phyloP scores from a whole-genome alignment of 1,140 invertebrate species.

The Drosophila watanabei region DNA sequence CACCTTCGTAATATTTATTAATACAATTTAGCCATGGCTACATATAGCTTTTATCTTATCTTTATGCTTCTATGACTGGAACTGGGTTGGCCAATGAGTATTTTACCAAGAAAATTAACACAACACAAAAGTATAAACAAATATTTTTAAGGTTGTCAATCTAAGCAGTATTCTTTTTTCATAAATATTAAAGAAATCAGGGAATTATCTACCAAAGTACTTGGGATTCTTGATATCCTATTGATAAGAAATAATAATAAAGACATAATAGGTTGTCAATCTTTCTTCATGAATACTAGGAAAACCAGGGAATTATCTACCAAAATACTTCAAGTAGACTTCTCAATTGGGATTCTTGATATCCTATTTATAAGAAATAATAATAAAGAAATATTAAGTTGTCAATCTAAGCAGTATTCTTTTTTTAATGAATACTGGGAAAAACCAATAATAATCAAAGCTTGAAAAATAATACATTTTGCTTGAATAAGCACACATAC shows the following conservation, averaged over 20 bases:
- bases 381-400: no score
- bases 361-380: no score
- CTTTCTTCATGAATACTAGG: no score
- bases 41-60: conserved; percentile 72
- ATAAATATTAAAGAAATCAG: background rate
- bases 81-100: conserved; percentile 7
- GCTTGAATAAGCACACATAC: background rate
- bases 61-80: conserved; percentile 29
- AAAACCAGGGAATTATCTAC: no score
- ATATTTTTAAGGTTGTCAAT: background rate
- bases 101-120: background rate
- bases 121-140: background rate
- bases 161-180: background rate
- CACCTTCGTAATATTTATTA: conserved; percentile 17
- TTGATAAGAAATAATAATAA: background rate
- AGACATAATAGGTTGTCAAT: no score
- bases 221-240: background rate
- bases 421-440: no score
- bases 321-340: no score
- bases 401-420: no score
- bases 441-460: background rate
- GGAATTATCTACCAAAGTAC: background rate
- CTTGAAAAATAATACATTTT: background rate
- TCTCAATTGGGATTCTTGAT: no score
- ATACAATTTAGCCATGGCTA: conserved; percentile 18